phyloP scores from a whole-genome alignment of 2,113 vertebrate genomes.

The Brachyhypopomus occidentalis region DNA sequence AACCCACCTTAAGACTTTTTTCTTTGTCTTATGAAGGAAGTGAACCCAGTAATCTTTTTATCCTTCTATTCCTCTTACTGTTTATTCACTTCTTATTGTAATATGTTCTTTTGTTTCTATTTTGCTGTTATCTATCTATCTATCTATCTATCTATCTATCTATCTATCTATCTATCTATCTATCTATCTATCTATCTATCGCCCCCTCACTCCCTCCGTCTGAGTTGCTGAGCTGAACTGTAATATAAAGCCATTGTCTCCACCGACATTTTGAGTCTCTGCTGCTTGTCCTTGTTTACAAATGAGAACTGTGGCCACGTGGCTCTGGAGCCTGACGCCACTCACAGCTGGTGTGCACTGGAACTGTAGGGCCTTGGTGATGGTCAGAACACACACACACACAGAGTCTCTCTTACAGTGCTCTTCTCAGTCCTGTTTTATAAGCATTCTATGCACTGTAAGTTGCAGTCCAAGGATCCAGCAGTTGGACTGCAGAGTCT shows the following conservation, averaged over 20 bases:
- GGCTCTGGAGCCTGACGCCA: not conserved
- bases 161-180: not conserved
- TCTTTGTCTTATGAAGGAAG: no score
- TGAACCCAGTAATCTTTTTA: no score
- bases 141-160: no score
- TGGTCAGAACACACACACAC: not conserved
- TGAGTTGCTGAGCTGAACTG: not conserved
- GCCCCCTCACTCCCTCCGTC: not conserved
- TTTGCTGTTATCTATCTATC: no score
- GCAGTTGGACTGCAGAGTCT: not conserved
- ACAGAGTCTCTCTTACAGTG: no score
- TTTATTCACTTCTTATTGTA: no score
- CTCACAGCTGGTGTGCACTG: conserved; percentile 1
- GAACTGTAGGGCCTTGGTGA: not conserved
- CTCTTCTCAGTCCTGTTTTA: not conserved
- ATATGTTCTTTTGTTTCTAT: no score
- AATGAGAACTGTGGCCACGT: not conserved
- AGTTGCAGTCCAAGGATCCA: not conserved
- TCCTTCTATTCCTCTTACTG: no score
- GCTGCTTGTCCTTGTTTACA: not conserved
- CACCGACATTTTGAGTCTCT: not conserved
- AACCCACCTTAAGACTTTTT: no score
- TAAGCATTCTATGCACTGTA: not conserved
- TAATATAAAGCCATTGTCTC: not conserved
- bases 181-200: not conserved